These are phyloP conservation scores for Osedax frankpressi DNA, from an alignment of 2,888 invertebrate genomes.

Conservation along the genomic window DNA sequence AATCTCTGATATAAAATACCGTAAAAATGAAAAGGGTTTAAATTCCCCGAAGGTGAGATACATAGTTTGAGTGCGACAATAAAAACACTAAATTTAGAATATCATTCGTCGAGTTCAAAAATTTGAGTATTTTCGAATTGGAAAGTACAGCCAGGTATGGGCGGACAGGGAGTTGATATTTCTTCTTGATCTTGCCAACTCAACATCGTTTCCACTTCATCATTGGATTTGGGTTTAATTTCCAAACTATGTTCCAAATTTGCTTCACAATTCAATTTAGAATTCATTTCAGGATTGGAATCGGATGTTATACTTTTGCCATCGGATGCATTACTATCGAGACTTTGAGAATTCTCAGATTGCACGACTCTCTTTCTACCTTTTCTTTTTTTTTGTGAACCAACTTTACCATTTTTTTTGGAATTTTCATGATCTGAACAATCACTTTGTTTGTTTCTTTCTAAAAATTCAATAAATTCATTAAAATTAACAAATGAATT, in stretches of 20 bases:
- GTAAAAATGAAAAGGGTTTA: no score
- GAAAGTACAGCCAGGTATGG: neutral
- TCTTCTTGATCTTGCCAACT: neutral
- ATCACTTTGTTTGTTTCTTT: neutral
- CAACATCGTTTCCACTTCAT: neutral
- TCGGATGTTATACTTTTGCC: neutral
- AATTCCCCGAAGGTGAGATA: no score
- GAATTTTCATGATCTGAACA: neutral
- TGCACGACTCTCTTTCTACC: no score
- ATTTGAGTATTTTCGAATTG: neutral
- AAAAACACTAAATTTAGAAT: no score
- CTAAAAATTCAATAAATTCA: neutral
- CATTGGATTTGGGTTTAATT: neutral
- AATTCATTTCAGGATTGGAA: neutral
- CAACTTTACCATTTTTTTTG: no score
- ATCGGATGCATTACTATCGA: neutral
- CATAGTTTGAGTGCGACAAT: no score
- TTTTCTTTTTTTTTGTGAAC: no score
- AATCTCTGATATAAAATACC: no score
- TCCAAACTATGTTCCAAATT: neutral
- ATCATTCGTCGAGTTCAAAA: neutral
- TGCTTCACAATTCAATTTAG: no score
- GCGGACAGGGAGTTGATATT: neutral
- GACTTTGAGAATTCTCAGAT: no score
- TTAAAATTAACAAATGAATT: neutral